Base-by-base conservation (phyloP, 2,113 vertebrate genomes). In the Pampusana beccarii region DNA sequence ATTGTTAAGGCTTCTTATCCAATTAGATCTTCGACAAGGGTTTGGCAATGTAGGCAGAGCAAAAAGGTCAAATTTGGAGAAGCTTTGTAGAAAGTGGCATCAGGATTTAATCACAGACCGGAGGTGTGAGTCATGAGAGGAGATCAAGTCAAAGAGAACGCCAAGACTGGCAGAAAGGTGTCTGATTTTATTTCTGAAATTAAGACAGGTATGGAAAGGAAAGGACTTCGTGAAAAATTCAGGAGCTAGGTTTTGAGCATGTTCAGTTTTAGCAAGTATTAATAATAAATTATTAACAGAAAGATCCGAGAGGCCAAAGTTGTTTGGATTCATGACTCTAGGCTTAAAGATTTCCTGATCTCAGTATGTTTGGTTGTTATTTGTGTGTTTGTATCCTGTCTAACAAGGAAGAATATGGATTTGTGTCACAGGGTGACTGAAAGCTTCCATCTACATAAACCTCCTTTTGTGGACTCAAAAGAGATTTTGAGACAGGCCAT, bases 61-160 rank as follows among this genome's bases (percentile, higher is more conserved):
- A 6, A 83, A 96, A 93, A 96, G 94, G 94, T 97, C 92, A 95
- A 20, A 48, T 73, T 56, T 86, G 92, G 34, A 92, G 66, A 80
- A 60, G 65, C 58, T 78, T 51, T 86, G 65, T 81, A 60, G 72
- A 70, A 94, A 74, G 42, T 86, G 60, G 34, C 64, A 60, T 90
- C 48, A 57, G 73, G 36, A 62, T 93, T 96, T 94, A 96, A 86
- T 92, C 82, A 94, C 64, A 86, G 84, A n/a, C 33, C 64, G 36
- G 69, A 74, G 38, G 19, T 60, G 48, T 93, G 95, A 97, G 90
- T 96, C 90, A 93, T 94, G 60, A 88, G 88, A 93, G 46, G 46
- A 86, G 57, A 74, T 74, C 46, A 62, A 86, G 71, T 86, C 86
- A 86, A 64, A 92, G 61, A 79, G 72, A 86, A 92, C 86, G 60